Conservation (phyloP, 2,888 invertebrate genomes). For the Pseudococcus longispinus region DNA sequence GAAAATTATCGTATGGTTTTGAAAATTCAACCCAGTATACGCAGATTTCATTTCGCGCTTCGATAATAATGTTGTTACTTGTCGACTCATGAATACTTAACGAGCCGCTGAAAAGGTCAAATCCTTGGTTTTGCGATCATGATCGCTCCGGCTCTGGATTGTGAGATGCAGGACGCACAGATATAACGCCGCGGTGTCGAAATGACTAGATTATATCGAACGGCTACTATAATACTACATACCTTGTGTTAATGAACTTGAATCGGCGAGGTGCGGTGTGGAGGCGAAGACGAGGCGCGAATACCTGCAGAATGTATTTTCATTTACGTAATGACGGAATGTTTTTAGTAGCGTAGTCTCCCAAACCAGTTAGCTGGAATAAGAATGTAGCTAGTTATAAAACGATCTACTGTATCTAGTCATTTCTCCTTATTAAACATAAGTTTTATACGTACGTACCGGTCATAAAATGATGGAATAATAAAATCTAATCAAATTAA, state of each 20-base stretch:
- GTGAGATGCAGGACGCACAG: not conserved
- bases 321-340: constrained; percentile 35
- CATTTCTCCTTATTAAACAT: constrained; percentile 19
- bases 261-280: not conserved
- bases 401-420: constrained; percentile 29
- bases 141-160: not conserved
- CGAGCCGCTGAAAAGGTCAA: constrained; percentile 31
- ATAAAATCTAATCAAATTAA: constrained; percentile 36
- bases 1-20: constrained; percentile 26
- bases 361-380: constrained; percentile 11
- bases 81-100: not conserved
- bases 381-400: constrained; percentile 37
- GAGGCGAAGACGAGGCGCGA: not conserved
- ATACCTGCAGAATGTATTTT: constrained; percentile 29
- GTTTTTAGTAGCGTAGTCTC: not conserved
- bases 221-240: not conserved
- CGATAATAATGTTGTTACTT: constrained; percentile 10
- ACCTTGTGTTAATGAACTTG: constrained; percentile 17
- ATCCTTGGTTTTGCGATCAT: not conserved
- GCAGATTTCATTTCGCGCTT: constrained; percentile 32
- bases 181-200: not conserved
- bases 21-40: not conserved
- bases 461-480: not conserved
- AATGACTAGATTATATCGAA: constrained; percentile 25
- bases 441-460: not conserved